A percentile compares a stretch with the other conserved stretches of the same genome.
phyloP scores from a whole-genome alignment of 2,797 vertebrate species.

The Cephalopachus bancanus region DNA sequence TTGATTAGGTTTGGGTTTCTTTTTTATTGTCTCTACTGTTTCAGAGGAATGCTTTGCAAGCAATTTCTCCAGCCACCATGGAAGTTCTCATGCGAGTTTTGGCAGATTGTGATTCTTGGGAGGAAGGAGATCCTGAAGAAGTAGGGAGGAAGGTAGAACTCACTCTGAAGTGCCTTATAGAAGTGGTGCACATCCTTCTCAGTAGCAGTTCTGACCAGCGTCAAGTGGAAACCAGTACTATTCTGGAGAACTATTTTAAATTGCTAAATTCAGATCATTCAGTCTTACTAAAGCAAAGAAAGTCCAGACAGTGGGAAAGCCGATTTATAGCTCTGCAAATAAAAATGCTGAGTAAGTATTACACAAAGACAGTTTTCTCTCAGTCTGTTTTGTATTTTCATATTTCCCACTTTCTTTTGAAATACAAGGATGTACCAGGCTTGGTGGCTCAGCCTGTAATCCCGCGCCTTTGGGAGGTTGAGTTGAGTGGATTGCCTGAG shows the following conservation, averaged over 20 bases:
- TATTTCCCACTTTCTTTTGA: conserved; percentile 51
- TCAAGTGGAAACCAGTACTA: conserved; percentile 96
- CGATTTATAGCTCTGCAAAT: conserved; percentile 96
- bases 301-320: conserved; percentile 95
- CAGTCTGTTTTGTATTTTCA: not conserved
- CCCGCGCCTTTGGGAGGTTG: no score
- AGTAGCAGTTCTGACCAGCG: conserved; percentile 98
- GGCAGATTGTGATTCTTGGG: conserved; percentile 94
- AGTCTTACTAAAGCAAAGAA: conserved; percentile 89
- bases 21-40: conserved; percentile 72
- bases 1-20: conserved; percentile 49
- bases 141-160: conserved; percentile 95
- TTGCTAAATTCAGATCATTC: conserved; percentile 97
- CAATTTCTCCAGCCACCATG: conserved; percentile 98
- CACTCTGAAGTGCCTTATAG: conserved; percentile 96
- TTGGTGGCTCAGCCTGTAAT: no score
- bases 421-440: not conserved
- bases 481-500: no score
- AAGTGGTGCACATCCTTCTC: conserved; percentile 97
- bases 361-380: conserved; percentile 23
- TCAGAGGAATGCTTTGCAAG: conserved; percentile 96
- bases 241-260: conserved; percentile 98
- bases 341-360: conserved; percentile 95
- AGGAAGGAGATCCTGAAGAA: conserved; percentile 94
- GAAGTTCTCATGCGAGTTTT: conserved; percentile 97